These are phyloP conservation scores for Cryptomyrus ogoouensis DNA, from an alignment of 2,113 vertebrate genomes.

Conservation along the genomic window DNA sequence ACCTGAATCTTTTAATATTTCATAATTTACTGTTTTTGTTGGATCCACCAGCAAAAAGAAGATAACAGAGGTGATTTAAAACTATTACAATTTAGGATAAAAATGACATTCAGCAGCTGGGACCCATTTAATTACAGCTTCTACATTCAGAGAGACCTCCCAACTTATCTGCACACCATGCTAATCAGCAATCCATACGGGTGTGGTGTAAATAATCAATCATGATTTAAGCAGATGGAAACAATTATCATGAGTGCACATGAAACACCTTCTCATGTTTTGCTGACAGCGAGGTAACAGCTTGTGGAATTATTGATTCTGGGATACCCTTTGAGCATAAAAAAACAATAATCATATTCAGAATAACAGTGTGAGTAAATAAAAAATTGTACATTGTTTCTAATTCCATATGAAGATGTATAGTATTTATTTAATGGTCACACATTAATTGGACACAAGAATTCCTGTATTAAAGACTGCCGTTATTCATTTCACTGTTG, in stretches of 20 bases:
- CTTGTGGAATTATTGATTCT: slow-evolving; percentile 1
- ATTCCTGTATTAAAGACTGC: neutral
- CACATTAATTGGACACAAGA: neutral
- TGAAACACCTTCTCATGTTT: neutral
- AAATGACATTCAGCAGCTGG: neutral
- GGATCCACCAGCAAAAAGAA: neutral
- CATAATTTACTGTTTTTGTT: neutral
- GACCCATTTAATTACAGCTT: neutral
- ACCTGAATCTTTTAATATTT: neutral
- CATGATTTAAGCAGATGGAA: slow-evolving; percentile 6
- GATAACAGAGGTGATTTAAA: neutral
- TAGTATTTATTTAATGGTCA: neutral
- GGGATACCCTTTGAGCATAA: neutral
- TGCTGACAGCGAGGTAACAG: neutral
- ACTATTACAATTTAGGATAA: neutral
- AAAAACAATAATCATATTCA: neutral
- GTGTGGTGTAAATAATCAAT: neutral
- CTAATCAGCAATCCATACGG: neutral
- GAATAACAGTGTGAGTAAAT: neutral
- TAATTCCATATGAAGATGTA: neutral
- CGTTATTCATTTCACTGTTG: neutral
- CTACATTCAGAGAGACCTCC: neutral
- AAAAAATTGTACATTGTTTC: neutral
- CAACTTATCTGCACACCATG: neutral
- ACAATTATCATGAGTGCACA: slow-evolving; percentile 5